Evolutionary conservation across 2,888 invertebrate genomes (phyloP).

Genomic region (Lamellibrachia satsuma): DNA sequence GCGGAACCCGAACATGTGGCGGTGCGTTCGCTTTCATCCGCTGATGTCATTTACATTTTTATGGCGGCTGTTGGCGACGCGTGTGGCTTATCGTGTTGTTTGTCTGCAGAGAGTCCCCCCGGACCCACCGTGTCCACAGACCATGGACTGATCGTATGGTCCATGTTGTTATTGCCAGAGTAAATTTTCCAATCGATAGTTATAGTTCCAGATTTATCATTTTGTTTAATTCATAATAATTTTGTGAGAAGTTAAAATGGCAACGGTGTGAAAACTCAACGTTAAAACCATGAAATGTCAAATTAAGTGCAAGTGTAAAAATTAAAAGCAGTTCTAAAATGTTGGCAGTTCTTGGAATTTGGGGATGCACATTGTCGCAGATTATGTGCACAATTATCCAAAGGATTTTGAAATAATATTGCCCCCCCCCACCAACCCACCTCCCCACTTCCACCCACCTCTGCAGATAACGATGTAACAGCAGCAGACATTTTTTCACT

Average conservation of each 20-base stretch:
- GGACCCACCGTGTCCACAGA: neutral
- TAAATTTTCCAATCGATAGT: neutral
- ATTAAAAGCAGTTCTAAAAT: too few species aligned
- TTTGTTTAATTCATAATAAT: neutral
- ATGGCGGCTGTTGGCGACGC: conserved; percentile 4
- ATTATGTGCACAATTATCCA: too few species aligned
- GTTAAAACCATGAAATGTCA: too few species aligned
- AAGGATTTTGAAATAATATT: too few species aligned
- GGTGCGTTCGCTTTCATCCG: neutral
- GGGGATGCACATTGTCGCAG: too few species aligned
- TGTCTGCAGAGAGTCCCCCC: neutral
- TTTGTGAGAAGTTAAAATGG: too few species aligned
- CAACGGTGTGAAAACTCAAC: too few species aligned
- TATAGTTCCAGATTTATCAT: neutral
- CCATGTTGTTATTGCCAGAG: neutral
- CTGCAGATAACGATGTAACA: neutral
- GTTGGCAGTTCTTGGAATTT: too few species aligned
- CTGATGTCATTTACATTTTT: conserved; percentile 4
- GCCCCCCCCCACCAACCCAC: neutral
- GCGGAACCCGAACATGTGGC: neutral
- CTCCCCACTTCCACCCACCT: neutral
- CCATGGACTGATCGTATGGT: neutral
- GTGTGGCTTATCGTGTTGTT: neutral
- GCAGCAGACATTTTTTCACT: neutral
- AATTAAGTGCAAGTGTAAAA: too few species aligned